Evolutionary conservation across 2,888 invertebrate species (phyloP), one percentile per base, ranked within the genome.

Genomic region (Oscheius sp.): DNA sequence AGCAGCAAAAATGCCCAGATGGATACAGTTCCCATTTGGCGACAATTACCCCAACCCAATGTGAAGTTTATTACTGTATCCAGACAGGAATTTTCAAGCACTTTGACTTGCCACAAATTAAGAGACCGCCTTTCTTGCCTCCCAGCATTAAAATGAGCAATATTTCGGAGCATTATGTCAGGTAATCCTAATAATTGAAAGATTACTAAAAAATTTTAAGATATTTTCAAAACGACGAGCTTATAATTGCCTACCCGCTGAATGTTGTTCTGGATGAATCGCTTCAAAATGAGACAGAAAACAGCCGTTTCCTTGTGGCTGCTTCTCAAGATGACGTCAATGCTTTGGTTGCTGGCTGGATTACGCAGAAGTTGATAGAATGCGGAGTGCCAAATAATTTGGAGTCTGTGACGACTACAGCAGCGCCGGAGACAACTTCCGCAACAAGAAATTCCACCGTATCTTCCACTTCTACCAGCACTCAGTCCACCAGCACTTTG

Each of bases 41-140:
- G 5, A 49, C 49, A 49, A 49, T 49, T 13, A 13, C 13, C n/a
- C 45, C 45, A 43, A 5, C 13, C 5, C 49, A 49, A 49, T 49
- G 49, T 49, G 49, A 49, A 18, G 49, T 49, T 13, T 49, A 49
- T 13, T 49, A 49, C 49, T 49, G 49, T 49, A 49, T 49, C 49
- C 49, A 49, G 13, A 18, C 49, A 7, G 49, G 49, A 7, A 13
- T 49, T 49, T 18, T 7, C 16, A 49, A 49, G 13, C n/a, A 18
- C 18, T 49, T 7, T 13, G 49, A 7, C n/a, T 13, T 49, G 16
- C n/a, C 49, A n/a, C 49, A n/a, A 49, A 49, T 49, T 18, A 49
- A 49, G 13, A 3, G 49, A 13, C 49, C 49, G 16, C 49, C 49
- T 18, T 49, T n/a, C 18, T 13, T 49, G 16, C 13, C 49, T 5